Percentiles rank a stretch among this genome's conserved stretches.
These are phyloP conservation scores for Chromoteleia sp. DNA, from an alignment of 2,888 invertebrate species.

Conservation along the genomic window DNA sequence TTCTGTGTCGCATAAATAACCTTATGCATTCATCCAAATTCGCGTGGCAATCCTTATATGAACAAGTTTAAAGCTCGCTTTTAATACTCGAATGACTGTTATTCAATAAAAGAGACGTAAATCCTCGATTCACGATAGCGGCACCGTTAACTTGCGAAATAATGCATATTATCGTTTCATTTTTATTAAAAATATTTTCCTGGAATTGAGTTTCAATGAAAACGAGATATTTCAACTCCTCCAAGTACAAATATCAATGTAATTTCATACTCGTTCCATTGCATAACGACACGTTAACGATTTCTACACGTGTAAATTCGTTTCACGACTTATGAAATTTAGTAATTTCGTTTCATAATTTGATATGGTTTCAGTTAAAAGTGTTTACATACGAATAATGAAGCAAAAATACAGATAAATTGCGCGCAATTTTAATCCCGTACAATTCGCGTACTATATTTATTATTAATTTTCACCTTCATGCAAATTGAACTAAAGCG, in stretches of 20 bases:
- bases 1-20: not conserved
- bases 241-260: not conserved
- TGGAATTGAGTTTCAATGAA: slow-evolving; percentile 12
- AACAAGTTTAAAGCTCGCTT: slow-evolving; percentile 3
- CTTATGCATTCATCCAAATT: not conserved
- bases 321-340: not conserved
- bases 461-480: not conserved
- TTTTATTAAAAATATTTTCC: slow-evolving; percentile 27
- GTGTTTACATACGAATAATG: too few species aligned
- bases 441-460: not conserved
- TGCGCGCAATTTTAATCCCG: too few species aligned
- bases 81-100: slow-evolving; percentile 12
- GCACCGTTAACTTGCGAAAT: slow-evolving; percentile 4
- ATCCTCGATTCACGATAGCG: slow-evolving; percentile 5
- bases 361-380: not conserved
- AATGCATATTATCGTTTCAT: slow-evolving; percentile 20
- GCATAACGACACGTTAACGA: not conserved
- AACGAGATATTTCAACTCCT: slow-evolving; percentile 6
- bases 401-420: too few species aligned
- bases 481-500: not conserved
- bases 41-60: not conserved
- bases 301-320: not conserved
- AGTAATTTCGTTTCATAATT: not conserved
- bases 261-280: not conserved
- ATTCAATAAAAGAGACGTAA: slow-evolving; percentile 17